Percentiles rank a stretch among this genome's conserved stretches.
phyloP scores from a whole-genome alignment of 2,888 invertebrate species.

The Drosophila vallismaia region DNA sequence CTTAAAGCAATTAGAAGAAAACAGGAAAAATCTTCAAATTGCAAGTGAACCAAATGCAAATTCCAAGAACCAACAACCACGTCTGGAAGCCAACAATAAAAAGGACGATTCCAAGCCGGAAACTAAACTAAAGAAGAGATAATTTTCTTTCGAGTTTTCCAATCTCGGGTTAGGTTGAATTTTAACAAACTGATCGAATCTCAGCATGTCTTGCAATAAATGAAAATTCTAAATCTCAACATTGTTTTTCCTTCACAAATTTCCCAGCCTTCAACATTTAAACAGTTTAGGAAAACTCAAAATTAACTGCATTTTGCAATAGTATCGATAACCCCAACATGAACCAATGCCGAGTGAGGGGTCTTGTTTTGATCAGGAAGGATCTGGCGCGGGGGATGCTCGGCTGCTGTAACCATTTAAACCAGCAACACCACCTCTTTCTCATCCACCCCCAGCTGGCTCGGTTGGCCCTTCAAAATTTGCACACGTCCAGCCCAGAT shows the following conservation, averaged over 20 bases:
- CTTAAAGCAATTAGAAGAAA: not conserved
- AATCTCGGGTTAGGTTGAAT: not conserved
- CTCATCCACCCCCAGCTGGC: not conserved
- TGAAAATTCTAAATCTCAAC: constrained; percentile 81
- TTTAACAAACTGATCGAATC: not conserved
- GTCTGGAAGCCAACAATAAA: not conserved
- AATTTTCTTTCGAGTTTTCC: not conserved
- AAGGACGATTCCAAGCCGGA: not conserved
- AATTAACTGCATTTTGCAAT: constrained; percentile 7
- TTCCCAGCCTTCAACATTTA: constrained; percentile 84
- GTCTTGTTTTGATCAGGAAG: constrained; percentile 3
- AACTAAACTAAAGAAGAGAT: not conserved
- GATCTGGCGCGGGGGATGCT: not conserved
- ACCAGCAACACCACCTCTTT: not conserved
- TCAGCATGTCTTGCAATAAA: constrained; percentile 7
- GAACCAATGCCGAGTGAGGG: constrained; percentile 17
- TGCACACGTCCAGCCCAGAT: not conserved
- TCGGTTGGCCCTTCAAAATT: not conserved
- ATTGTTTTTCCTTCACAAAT: constrained; percentile 90
- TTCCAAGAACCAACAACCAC: not conserved
- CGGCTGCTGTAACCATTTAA: not conserved
- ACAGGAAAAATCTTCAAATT: not conserved
- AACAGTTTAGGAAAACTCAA: constrained; percentile 20
- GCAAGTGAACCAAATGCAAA: not conserved
- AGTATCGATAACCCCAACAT: constrained; percentile 10